These are phyloP conservation scores for Rhagonycha lutea DNA, from an alignment of 2,888 invertebrate species.

Conservation along the genomic window DNA sequence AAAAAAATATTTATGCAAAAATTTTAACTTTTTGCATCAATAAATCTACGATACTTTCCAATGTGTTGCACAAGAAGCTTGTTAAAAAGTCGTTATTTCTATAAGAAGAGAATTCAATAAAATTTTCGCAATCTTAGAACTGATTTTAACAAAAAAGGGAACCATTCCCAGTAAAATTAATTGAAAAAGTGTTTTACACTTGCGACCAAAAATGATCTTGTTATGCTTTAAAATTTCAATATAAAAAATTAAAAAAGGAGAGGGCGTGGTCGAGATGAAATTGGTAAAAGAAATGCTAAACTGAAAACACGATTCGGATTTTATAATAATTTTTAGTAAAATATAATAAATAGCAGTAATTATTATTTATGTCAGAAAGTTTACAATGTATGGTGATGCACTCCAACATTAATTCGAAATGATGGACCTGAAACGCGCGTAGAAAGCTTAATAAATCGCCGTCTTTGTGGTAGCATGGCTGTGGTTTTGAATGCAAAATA, in stretches of 20 bases:
- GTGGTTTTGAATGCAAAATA: not conserved
- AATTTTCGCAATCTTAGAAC: not conserved
- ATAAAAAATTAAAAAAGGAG: no score
- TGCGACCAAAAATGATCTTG: not conserved
- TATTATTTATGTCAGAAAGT: not conserved
- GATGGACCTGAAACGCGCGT: not conserved
- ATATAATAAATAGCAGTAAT: not conserved
- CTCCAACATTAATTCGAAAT: not conserved
- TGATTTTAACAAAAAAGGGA: not conserved
- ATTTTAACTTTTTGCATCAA: not conserved
- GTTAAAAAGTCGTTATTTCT: not conserved
- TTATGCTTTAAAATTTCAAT: no score
- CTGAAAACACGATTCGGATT: not conserved
- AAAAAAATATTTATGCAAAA: not conserved
- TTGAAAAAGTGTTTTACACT: no score
- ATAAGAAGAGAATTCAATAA: not conserved
- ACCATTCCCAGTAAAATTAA: no score
- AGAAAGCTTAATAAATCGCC: not conserved
- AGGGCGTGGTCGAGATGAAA: not conserved
- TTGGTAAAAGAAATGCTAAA: not conserved
- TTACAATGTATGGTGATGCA: not conserved
- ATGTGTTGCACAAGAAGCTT: not conserved
- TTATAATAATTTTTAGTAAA: not conserved
- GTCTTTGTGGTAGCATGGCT: not conserved
- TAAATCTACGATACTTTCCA: not conserved